Evolutionary conservation across 2,797 vertebrate species (phyloP).

Genomic region (Erpetoichthys calabaricus): DNA sequence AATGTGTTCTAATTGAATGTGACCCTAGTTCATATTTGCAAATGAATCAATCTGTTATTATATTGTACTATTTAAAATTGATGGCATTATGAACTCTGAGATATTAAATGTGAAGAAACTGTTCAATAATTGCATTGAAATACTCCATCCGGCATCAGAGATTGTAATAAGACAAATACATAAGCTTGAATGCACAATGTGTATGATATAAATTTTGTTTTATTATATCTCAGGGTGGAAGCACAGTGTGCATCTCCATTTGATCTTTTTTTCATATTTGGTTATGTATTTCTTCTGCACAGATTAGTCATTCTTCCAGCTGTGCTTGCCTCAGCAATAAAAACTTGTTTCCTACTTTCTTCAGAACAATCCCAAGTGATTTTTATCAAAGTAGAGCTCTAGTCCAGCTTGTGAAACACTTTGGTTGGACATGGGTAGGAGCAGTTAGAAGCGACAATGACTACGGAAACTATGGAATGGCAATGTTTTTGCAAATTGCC

Average conservation of each 20-base stretch:
- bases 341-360: slow-evolving; percentile 2
- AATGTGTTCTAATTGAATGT: too few relatives aligned
- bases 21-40: too few relatives aligned
- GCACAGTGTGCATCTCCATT: not conserved
- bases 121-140: too few relatives aligned
- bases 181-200: too few relatives aligned
- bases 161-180: too few relatives aligned
- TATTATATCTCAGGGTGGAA: too few relatives aligned
- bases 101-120: too few relatives aligned
- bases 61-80: too few relatives aligned
- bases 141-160: too few relatives aligned
- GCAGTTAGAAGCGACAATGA: not conserved
- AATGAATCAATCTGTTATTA: too few relatives aligned
- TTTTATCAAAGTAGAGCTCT: not conserved
- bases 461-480: slow-evolving; percentile 4
- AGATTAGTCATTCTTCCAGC: slow-evolving; percentile 6
- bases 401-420: not conserved
- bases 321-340: slow-evolving; percentile 2
- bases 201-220: too few relatives aligned
- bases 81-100: too few relatives aligned
- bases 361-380: slow-evolving; percentile 8
- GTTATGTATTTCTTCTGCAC: not conserved
- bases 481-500: not conserved
- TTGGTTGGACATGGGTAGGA: slow-evolving; percentile 7
- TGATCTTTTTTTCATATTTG: not conserved